phyloP scores from a whole-genome alignment of 2,113 vertebrate species.

The Indri indri region DNA sequence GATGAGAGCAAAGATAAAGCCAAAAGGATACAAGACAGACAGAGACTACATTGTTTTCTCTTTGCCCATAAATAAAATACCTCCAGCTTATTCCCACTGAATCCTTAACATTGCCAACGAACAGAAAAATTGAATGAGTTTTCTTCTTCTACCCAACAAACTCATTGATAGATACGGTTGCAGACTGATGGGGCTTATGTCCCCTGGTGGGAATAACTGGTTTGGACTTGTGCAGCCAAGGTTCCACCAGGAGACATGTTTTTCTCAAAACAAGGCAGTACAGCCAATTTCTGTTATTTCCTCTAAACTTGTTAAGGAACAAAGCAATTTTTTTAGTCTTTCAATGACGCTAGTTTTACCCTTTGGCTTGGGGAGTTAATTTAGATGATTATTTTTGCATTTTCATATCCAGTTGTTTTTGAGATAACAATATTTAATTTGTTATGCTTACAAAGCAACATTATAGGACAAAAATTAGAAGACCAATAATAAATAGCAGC shows the following conservation, averaged over 20 bases:
- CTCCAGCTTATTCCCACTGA: background rate
- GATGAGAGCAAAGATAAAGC: background rate
- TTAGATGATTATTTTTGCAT: background rate
- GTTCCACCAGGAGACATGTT: rapidly evolving
- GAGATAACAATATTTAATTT: background rate
- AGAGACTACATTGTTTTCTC: background rate
- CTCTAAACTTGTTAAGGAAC: background rate
- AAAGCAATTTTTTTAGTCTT: background rate
- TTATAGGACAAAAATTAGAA: background rate
- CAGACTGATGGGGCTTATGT: background rate
- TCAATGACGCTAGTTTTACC: background rate
- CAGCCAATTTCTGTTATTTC: background rate
- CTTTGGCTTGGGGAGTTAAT: background rate
- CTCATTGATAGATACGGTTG: rapidly evolving
- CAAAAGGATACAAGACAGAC: background rate
- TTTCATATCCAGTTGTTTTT: background rate
- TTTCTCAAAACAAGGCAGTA: background rate
- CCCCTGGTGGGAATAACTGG: background rate
- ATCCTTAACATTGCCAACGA: background rate
- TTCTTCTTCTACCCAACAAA: background rate
- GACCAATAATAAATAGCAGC: too few relatives aligned
- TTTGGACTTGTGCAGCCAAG: rapidly evolving
- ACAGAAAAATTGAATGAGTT: slow-evolving; percentile 29
- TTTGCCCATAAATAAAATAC: background rate
- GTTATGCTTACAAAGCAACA: background rate